Evolutionary conservation across 1,140 invertebrate species (phyloP), one percentile per base, ranked within the genome.

Genomic region (Drosophila funebris): DNA sequence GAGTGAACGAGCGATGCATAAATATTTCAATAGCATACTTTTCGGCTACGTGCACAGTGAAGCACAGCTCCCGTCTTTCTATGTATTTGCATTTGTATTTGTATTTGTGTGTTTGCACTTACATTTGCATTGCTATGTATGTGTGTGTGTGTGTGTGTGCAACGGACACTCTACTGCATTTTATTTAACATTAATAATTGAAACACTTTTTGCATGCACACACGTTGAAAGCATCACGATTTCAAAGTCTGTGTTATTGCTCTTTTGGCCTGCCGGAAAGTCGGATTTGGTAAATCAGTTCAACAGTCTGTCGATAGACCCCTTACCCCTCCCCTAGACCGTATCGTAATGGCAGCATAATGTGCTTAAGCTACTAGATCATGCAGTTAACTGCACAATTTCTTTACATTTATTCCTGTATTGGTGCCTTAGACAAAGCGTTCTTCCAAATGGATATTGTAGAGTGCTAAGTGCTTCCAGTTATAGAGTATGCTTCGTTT

Each of bases 11-110:
- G 50, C 77, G 39, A 57, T 66, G 78, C 78, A 87, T 87, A 82
- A 87, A 87, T 87, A 88, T 88, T 87, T 87, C 83, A 87, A 84
- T 82, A 87, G 82, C 82, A 87, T 88, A 82, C 82, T 82, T 87
- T 88, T 88, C 63, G 71, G 71, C 67, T 75, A 87, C 82, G 83
- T 87, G 82, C 82, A 72, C 54, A 48, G 41, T 43, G 46, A 31
- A 41, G 31, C 56, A 18, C 22, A 22, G 8, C 46, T 46, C 33
- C 27, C 22, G 29, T 27, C 4, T 27, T 5, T 6, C 24, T 6
- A 27, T 27, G 0, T 27, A 4, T 27, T 27, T 27, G 22, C 4
- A 24, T 3, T 3, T 20, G 31, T 22, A 53, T 53, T 56, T 20
- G 52, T 11, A 33, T 18, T 36, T 20, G 5, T 14, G 22, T 2